Conservation (phyloP, 2,113 vertebrate genomes). For the Physeter macrocephalus region DNA sequence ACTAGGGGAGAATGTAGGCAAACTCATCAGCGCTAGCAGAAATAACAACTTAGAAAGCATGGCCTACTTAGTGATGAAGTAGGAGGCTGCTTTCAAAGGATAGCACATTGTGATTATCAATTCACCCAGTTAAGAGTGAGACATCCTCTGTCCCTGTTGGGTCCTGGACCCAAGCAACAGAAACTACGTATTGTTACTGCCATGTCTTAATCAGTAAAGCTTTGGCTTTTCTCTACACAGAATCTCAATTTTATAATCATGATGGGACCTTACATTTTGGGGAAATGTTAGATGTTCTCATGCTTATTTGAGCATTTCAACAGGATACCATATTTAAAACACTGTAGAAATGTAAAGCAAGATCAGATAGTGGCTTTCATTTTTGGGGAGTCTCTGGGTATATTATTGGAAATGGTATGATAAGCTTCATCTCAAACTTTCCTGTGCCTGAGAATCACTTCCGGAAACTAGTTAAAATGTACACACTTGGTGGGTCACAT, state of each 20-base stretch:
- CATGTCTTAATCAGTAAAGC: background rate
- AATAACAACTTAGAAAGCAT: background rate
- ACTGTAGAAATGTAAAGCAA: background rate
- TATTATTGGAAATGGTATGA: background rate
- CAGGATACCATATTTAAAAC: background rate
- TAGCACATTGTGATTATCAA: background rate
- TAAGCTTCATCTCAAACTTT: background rate
- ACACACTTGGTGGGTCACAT: background rate
- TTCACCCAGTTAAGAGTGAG: background rate
- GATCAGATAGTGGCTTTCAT: background rate
- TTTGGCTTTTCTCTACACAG: background rate
- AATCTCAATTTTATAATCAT: background rate
- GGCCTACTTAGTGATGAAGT: background rate
- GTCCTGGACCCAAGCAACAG: background rate
- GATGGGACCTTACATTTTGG: background rate
- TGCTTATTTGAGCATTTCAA: background rate
- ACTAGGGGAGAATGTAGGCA: background rate
- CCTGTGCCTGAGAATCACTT: background rate
- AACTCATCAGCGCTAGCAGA: background rate
- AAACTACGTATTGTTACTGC: background rate
- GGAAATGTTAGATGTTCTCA: background rate
- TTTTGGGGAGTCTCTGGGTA: background rate
- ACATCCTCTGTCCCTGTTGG: background rate
- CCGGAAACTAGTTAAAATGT: background rate
- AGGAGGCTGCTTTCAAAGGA: background rate